Conservation (phyloP, 2,113 vertebrate genomes). For the Plecturocebus donacophilus region DNA sequence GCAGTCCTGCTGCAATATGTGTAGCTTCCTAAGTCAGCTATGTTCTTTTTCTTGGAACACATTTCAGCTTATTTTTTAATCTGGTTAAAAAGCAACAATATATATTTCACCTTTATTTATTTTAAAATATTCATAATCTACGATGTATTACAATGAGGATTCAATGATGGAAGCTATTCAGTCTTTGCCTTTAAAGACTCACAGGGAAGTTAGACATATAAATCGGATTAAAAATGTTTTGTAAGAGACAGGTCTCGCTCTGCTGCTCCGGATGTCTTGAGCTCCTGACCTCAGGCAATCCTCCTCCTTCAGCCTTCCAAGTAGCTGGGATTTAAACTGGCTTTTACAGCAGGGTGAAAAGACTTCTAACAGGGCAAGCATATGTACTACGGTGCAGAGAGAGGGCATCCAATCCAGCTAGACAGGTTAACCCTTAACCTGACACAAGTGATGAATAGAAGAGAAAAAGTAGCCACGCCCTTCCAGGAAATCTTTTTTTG, state of each 20-base stretch:
- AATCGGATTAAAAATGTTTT: neutral
- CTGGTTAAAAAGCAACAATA: neutral
- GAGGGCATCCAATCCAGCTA: neutral
- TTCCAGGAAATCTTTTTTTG: neutral
- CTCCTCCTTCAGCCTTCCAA: neutral
- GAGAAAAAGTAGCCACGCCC: neutral
- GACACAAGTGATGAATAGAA: neutral
- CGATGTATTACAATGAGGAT: neutral
- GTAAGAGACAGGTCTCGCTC: too few relatives aligned
- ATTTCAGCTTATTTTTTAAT: neutral
- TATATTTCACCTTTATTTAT: neutral
- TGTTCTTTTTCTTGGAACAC: neutral
- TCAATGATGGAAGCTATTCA: neutral
- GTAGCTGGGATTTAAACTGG: neutral
- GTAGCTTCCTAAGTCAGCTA: neutral
- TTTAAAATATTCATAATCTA: neutral
- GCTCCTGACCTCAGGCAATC: neutral
- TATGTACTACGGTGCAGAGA: rapidly evolving
- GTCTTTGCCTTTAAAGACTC: neutral
- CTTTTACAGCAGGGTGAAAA: neutral
- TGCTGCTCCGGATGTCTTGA: neutral
- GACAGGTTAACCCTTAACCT: neutral
- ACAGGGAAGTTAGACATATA: neutral
- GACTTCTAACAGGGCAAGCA: neutral
- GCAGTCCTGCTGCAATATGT: rapidly evolving